Conservation (phyloP, 2,113 vertebrate genomes). For the Bucco capensis region DNA sequence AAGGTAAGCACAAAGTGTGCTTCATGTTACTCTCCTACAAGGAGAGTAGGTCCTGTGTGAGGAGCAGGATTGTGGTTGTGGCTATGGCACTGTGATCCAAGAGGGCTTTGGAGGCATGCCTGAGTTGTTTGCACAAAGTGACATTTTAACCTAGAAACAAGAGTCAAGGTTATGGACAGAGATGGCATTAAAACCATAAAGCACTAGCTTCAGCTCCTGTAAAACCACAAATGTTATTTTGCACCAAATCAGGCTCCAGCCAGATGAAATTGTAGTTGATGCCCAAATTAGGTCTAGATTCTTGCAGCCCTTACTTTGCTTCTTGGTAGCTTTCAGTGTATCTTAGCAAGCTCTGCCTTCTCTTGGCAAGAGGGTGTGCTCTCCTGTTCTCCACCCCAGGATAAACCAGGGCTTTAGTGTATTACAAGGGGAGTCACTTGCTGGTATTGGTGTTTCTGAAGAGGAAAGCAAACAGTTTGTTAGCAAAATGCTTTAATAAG, state of each 20-base stretch:
- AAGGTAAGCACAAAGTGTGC: background rate
- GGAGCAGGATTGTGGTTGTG: background rate
- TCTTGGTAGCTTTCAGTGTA: background rate
- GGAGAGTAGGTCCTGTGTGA: background rate
- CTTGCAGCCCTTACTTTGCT: background rate
- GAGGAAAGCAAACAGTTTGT: background rate
- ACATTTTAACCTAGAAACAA: background rate
- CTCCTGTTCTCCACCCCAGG: background rate
- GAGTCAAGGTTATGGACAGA: background rate
- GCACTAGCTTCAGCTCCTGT: background rate
- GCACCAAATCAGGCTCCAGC: background rate
- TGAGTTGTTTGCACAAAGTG: background rate
- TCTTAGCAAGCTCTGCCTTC: background rate
- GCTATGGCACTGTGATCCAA: accelerated
- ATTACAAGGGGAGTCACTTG: background rate
- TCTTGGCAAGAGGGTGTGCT: background rate
- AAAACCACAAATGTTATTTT: background rate
- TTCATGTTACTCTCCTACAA: accelerated
- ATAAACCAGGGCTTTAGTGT: background rate
- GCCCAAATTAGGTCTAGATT: background rate
- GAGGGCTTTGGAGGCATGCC: background rate
- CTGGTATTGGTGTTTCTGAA: background rate
- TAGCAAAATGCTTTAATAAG: background rate
- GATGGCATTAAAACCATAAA: background rate
- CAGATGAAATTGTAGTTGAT: background rate